These are phyloP conservation scores for Sula dactylatra DNA, from an alignment of 2,113 vertebrate genomes.

Conservation along the genomic window DNA sequence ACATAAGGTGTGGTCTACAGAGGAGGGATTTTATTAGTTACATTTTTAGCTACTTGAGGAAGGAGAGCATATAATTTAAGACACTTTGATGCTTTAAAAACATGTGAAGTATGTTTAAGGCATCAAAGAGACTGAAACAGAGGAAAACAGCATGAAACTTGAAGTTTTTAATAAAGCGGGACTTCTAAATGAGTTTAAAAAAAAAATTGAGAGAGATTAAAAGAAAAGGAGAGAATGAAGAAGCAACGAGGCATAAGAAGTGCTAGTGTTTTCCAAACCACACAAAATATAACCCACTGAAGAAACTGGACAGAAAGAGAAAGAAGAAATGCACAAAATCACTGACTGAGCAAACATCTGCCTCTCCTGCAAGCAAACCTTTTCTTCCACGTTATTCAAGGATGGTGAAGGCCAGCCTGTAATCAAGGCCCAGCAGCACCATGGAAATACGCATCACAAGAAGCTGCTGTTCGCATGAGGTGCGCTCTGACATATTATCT, in stretches of 20 bases:
- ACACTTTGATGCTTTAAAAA: constrained; percentile 55
- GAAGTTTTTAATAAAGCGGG: neutral
- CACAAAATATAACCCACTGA: neutral
- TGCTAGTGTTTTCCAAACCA: neutral
- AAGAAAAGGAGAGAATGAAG: neutral
- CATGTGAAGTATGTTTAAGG: constrained; percentile 31
- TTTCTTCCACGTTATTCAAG: neutral
- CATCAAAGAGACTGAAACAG: constrained; percentile 47
- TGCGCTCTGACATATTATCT: neutral
- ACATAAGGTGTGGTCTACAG: constrained; percentile 66
- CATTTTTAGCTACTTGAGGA: constrained; percentile 63
- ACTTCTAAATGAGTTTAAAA: neutral
- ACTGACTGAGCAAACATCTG: neutral
- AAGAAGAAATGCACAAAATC: neutral
- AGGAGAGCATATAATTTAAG: constrained; percentile 37
- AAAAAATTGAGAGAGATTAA: neutral
- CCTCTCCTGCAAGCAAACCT: neutral
- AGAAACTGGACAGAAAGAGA: neutral
- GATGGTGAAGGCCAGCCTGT: neutral
- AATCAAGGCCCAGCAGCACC: neutral
- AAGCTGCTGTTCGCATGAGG: neutral
- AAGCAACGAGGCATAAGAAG: neutral
- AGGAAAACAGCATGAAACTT: constrained; percentile 49
- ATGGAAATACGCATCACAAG: neutral
- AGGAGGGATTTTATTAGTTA: constrained; percentile 43